Conservation (phyloP, 1,140 invertebrate genomes). For the Ooceraea biroi region DNA sequence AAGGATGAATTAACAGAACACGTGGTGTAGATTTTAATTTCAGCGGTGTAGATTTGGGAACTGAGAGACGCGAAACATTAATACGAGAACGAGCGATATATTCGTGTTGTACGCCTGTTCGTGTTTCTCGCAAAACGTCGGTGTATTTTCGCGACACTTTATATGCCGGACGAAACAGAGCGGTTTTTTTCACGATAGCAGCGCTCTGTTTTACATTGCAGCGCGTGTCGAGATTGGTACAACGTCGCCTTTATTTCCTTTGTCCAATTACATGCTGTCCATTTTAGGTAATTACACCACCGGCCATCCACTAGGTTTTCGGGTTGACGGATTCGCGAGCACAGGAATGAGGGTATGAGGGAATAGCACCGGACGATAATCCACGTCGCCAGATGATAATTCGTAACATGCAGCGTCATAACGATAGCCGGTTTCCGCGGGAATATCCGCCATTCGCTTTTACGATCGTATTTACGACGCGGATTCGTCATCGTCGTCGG, state of each 20-base stretch:
- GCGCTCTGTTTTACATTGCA: slow-evolving; percentile 25
- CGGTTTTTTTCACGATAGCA: slow-evolving; percentile 41
- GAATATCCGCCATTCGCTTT: slow-evolving; percentile 46
- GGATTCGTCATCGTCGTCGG: slow-evolving; percentile 23
- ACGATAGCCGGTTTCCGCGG: slow-evolving; percentile 38
- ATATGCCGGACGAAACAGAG: neutral
- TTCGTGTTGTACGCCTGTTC: slow-evolving; percentile 22
- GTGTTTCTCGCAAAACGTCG: slow-evolving; percentile 37
- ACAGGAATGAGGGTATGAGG: neutral
- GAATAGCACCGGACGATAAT: slow-evolving; percentile 27
- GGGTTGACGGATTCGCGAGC: neutral
- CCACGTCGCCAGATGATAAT: slow-evolving; percentile 53
- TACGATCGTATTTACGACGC: slow-evolving; percentile 27
- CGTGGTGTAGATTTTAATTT: too few relatives aligned
- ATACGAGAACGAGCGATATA: slow-evolving; percentile 17
- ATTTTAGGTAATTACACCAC: slow-evolving; percentile 53
- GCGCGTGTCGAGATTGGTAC: slow-evolving; percentile 60
- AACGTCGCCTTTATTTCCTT: slow-evolving; percentile 66
- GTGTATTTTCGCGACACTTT: slow-evolving; percentile 53
- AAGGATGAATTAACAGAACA: slow-evolving; percentile 38
- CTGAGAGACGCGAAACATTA: slow-evolving; percentile 2
- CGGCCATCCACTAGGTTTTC: slow-evolving; percentile 32
- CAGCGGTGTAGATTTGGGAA: slow-evolving; percentile 12
- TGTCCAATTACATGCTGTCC: slow-evolving; percentile 48
- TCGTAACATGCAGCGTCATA: slow-evolving; percentile 47